Percentiles rank a stretch among this genome's conserved stretches.
Conservation (phyloP, 2,113 vertebrate species). For the Colossoma macropomum region DNA sequence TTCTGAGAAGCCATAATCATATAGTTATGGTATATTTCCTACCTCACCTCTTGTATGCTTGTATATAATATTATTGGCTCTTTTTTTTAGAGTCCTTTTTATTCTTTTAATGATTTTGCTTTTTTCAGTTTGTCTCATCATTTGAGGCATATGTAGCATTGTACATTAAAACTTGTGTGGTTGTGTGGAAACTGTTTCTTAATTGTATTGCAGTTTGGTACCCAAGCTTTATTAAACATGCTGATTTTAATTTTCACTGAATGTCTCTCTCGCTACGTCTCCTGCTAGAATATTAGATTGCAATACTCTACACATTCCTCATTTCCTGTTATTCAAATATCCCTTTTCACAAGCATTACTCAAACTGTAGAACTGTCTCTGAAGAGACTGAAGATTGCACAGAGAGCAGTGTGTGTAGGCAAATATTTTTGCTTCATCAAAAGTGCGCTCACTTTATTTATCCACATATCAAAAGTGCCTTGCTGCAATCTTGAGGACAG, state of each 20-base stretch:
- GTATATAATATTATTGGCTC: slow-evolving; percentile 77
- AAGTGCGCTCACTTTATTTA: neutral
- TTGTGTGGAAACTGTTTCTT: slow-evolving; percentile 84
- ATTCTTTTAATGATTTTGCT: slow-evolving; percentile 63
- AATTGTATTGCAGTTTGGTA: slow-evolving; percentile 94
- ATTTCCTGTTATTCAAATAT: slow-evolving; percentile 90
- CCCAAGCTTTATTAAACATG: slow-evolving; percentile 97
- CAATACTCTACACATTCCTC: slow-evolving; percentile 82
- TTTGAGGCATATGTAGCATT: slow-evolving; percentile 79
- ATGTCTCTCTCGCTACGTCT: slow-evolving; percentile 97
- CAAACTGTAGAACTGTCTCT: neutral
- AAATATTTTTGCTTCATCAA: slow-evolving; percentile 20
- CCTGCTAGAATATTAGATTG: slow-evolving; percentile 80
- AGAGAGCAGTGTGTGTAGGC: neutral
- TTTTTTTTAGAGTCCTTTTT: slow-evolving; percentile 75
- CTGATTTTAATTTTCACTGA: slow-evolving; percentile 93
- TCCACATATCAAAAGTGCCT: neutral
- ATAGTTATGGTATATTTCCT: slow-evolving; percentile 81
- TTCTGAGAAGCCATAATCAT: slow-evolving; percentile 72
- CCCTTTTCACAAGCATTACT: slow-evolving; percentile 72
- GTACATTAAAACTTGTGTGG: slow-evolving; percentile 86
- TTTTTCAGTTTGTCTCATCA: slow-evolving; percentile 74
- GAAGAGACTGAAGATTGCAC: slow-evolving; percentile 29
- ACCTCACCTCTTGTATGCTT: slow-evolving; percentile 78
- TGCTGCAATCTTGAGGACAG: neutral